Base-by-base conservation (phyloP, 2,888 invertebrate species). In the Macaria notata region DNA sequence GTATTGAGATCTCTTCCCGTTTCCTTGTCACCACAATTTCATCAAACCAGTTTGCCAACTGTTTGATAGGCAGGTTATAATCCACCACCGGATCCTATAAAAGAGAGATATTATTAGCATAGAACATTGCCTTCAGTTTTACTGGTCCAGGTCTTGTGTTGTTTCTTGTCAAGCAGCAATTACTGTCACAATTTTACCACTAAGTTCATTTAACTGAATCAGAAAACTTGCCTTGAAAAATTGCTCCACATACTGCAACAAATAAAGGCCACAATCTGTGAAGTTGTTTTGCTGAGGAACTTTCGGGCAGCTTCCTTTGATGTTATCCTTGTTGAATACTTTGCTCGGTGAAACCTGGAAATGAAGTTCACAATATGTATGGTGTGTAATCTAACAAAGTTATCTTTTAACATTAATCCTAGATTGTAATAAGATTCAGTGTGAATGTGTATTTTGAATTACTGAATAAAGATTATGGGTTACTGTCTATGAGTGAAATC, bases 241-340 rank as follows among this genome's bases (percentile, higher is more conserved):
- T 61, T 96, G 96, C 88, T 99, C 99, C 4, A 98, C 98, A 92
- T 98, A 99, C 82, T 99, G 98, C 54, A 99, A 90, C 59, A 99
- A 92, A 86, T 96, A 99, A 9, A 99, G 92, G 0, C 99, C 99
- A 87, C 99, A 99, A 83, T 99, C 99, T 43, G 96, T 97, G 79
- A 96, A 98, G 92, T 99, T 99, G 66, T 95, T 96, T 88, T 99
- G 99, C 80, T 99, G 98, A n/a, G 99, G 99, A 64, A 98, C 97
- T 89, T 96, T 96, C 0, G 97, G 97, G 74, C 95, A 95, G 65
- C 95, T 94, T 4, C 98, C 98, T 75, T 96, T 96, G 72, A 98
- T 96, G 46, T 95, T 95, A 70, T 95, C 94, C 80, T 96, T 97
- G 65, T 94, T 95, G 79, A 96, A 98, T 49, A 93, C 83, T 76